Percentiles rank a stretch among this genome's conserved stretches.
Conservation (phyloP, 2,888 invertebrate species). For the Venusia cambrica region DNA sequence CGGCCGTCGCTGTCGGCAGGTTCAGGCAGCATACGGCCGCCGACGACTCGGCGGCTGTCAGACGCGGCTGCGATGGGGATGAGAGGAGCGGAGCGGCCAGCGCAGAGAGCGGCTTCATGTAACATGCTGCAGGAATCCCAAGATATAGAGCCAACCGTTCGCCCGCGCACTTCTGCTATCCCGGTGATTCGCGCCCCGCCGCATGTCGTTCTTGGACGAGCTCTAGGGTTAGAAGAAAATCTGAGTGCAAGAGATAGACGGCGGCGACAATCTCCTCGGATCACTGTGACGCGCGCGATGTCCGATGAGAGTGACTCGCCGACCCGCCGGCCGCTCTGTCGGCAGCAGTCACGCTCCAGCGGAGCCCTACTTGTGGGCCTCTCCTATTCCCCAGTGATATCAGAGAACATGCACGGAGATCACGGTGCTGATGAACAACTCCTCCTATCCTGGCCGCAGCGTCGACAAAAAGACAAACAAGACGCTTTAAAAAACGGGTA, state of each 20-base stretch:
- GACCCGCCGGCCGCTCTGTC: conserved; percentile 69
- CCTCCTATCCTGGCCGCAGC: conserved; percentile 80
- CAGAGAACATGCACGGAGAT: conserved; percentile 51
- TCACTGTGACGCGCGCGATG: conserved; percentile 86
- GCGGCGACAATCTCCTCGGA: conserved; percentile 83
- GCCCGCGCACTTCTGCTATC: conserved; percentile 64
- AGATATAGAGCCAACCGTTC: conserved; percentile 59
- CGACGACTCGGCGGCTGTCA: conserved; percentile 64
- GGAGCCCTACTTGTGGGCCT: conserved; percentile 71
- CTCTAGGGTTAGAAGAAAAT: conserved; percentile 77
- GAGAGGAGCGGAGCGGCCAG: conserved; percentile 64
- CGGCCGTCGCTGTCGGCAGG: conserved; percentile 85
- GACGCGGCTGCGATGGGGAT: conserved; percentile 72
- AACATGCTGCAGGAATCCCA: conserved; percentile 84
- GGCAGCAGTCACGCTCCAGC: conserved; percentile 73
- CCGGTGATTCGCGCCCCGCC: conserved; percentile 78
- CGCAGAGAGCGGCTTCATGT: conserved; percentile 84
- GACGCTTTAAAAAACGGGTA: conserved; percentile 71
- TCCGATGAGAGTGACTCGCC: conserved; percentile 86
- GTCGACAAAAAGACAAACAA: conserved; percentile 47
- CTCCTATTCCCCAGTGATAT: conserved; percentile 70
- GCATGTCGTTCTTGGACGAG: conserved; percentile 82
- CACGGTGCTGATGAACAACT: conserved; percentile 70
- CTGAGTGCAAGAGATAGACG: conserved; percentile 51
- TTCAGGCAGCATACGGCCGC: conserved; percentile 66